These are phyloP conservation scores for Myotis davidii DNA, from an alignment of 2,113 vertebrate genomes.

Conservation along the genomic window DNA sequence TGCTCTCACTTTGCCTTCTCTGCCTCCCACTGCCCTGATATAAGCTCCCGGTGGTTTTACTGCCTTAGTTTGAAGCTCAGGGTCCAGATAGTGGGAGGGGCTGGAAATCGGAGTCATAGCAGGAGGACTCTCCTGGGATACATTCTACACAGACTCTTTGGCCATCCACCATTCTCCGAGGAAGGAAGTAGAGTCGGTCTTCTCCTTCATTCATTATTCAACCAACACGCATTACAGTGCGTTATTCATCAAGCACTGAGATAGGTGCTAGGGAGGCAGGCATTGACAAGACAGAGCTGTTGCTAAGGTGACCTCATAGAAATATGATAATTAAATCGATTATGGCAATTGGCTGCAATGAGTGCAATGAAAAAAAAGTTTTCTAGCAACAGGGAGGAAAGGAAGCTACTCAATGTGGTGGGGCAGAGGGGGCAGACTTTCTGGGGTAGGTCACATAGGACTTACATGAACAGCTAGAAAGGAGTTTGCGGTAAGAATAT, in stretches of 20 bases:
- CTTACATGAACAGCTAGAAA: background rate
- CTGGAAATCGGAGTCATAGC: background rate
- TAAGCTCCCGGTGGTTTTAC: background rate
- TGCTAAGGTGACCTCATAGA: background rate
- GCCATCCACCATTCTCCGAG: background rate
- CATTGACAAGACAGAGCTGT: background rate
- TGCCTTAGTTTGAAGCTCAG: background rate
- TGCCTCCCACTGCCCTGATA: rapidly evolving
- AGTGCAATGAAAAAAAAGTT: background rate
- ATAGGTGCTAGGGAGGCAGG: background rate
- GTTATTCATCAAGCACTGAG: background rate
- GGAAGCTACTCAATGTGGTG: background rate
- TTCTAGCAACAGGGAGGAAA: background rate
- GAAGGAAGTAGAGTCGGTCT: background rate
- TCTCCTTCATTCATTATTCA: conserved; percentile 21
- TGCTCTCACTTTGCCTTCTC: background rate
- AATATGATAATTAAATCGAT: background rate
- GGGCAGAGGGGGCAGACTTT: background rate
- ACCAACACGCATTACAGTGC: background rate
- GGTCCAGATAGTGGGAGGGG: rapidly evolving
- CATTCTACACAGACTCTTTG: background rate
- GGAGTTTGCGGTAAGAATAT: background rate
- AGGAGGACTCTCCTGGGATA: background rate
- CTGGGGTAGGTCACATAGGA: too few species aligned
- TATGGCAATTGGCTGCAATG: rapidly evolving